A percentile compares a stretch with the other conserved stretches of the same genome.
phyloP scores from a whole-genome alignment of 1,140 invertebrate genomes.

The Eueides isabella region DNA sequence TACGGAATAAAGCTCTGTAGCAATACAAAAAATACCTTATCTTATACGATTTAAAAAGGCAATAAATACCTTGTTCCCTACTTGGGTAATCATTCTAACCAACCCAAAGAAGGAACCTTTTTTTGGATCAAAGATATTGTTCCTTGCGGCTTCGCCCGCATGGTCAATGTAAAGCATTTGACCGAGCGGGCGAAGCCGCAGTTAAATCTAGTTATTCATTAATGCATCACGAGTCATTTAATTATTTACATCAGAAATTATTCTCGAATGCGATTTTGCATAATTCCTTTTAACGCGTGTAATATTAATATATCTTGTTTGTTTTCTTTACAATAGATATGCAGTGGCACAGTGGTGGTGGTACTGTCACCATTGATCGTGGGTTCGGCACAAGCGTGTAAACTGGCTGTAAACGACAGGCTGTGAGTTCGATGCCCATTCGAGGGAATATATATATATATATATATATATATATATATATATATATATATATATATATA shows the following conservation, averaged over 20 bases:
- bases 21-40: no score
- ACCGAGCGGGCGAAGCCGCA: neutral
- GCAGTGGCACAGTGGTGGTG: neutral
- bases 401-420: no score
- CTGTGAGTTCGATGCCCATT: no score
- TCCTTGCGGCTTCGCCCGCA: neutral
- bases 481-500: no score
- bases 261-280: neutral
- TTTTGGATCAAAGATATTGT: no score
- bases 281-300: neutral
- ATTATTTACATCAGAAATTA: constrained; percentile 1
- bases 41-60: no score
- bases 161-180: neutral
- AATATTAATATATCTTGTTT: neutral
- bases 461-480: no score
- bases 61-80: no score
- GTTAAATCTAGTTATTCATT: neutral
- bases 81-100: no score
- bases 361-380: neutral
- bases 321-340: neutral
- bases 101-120: no score
- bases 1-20: no score
- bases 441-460: no score
- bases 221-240: neutral
- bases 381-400: neutral